Conservation (phyloP, 2,888 invertebrate genomes). For the Pseudolycoriella hygida region DNA sequence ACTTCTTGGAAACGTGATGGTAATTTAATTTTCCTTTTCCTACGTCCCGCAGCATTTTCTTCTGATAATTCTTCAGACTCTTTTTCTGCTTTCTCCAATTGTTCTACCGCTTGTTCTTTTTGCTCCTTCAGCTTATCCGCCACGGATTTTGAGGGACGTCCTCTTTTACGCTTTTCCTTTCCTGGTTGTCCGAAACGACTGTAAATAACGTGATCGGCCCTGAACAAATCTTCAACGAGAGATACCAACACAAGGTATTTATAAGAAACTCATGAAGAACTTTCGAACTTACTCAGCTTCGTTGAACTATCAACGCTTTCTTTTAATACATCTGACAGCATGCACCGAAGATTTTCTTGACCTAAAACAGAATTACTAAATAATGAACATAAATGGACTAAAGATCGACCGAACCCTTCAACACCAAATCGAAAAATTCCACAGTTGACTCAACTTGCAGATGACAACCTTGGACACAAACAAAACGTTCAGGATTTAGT, state of each 20-base stretch:
- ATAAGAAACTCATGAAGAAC: too few species aligned
- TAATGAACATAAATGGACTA: too few species aligned
- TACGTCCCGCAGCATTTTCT: slow-evolving; percentile 32
- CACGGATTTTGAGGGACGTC: slow-evolving; percentile 44
- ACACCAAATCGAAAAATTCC: slow-evolving; percentile 52
- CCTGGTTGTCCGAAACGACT: not conserved
- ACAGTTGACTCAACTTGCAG: slow-evolving; percentile 57
- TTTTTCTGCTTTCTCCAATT: slow-evolving; percentile 16
- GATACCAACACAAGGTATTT: too few species aligned
- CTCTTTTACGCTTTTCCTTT: slow-evolving; percentile 41
- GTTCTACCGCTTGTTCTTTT: slow-evolving; percentile 9
- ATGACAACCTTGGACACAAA: slow-evolving; percentile 36
- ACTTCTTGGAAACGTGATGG: slow-evolving; percentile 41
- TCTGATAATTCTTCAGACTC: slow-evolving; percentile 12
- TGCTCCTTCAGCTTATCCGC: slow-evolving; percentile 19
- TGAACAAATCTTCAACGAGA: too few species aligned
- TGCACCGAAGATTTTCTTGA: slow-evolving; percentile 27
- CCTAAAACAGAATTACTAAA: too few species aligned
- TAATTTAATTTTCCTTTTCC: slow-evolving; percentile 44
- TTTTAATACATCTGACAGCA: too few species aligned
- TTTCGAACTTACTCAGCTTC: too few species aligned
- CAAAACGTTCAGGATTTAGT: too few species aligned
- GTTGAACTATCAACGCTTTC: too few species aligned
- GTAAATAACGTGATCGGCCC: too few species aligned
- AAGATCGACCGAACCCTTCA: too few species aligned